These are phyloP conservation scores for Montipora capricornis DNA, from an alignment of 64 coral and sea anemone genomes.

Conservation along the genomic window DNA sequence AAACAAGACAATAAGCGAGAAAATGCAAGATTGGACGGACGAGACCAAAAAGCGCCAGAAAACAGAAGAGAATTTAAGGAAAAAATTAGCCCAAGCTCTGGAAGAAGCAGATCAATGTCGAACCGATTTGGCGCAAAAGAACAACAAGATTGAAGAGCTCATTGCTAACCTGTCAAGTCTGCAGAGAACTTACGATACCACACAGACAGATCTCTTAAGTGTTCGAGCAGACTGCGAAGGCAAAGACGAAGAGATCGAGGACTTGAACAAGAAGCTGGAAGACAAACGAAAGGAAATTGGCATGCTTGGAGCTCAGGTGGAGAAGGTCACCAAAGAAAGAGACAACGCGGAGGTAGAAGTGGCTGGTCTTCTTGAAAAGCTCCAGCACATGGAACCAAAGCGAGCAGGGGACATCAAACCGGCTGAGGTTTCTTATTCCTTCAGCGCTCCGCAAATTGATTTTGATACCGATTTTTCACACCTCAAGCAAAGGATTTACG, in stretches of 20 bases:
- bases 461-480: constrained; percentile 73
- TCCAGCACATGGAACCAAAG: constrained; percentile 65
- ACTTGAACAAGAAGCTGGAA: constrained; percentile 26
- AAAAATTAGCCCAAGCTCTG: constrained; percentile 38
- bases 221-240: constrained; percentile 7
- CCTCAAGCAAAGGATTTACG: constrained; percentile 73
- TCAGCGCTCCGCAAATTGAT: constrained; percentile 22
- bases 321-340: constrained; percentile 68
- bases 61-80: constrained; percentile 2
- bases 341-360: constrained; percentile 80
- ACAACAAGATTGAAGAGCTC: constrained; percentile 45
- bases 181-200: constrained; percentile 19
- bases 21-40: constrained; percentile 22
- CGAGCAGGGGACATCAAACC: constrained; percentile 46
- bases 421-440: constrained; percentile 9
- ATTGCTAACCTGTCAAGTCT: constrained; percentile 20
- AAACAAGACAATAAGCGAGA: constrained; percentile 36
- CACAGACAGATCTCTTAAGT: constrained; percentile 9
- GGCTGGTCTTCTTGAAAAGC: constrained; percentile 75
- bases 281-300: constrained; percentile 37
- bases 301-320: constrained; percentile 45
- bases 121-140: constrained; percentile 24
- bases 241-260: constrained; percentile 41
- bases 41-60: constrained; percentile 29
- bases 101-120: constrained; percentile 37